Percentiles rank a stretch among this genome's conserved stretches.
Conservation (phyloP, 2,113 vertebrate species). For the Rhombomys opimus region DNA sequence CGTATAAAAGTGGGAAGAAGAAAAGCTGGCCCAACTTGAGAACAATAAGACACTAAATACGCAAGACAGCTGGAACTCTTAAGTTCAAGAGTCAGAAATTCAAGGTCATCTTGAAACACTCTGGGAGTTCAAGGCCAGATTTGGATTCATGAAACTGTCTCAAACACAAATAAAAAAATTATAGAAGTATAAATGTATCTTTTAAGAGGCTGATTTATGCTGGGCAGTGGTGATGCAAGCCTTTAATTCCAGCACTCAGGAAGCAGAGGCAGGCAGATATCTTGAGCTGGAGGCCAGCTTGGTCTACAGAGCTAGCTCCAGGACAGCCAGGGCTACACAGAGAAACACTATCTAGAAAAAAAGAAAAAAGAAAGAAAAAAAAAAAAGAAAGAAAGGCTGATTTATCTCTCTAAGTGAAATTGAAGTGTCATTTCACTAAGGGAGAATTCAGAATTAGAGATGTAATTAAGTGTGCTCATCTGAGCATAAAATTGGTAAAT, state of each 20-base stretch:
- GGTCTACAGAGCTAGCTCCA: neutral
- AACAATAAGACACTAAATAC: neutral
- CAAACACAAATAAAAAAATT: neutral
- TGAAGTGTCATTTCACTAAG: neutral
- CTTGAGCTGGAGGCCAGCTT: neutral
- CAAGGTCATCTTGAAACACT: neutral
- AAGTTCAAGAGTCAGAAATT: neutral
- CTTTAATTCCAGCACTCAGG: neutral
- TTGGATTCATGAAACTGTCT: neutral
- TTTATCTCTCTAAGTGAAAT: neutral
- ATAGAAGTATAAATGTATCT: neutral
- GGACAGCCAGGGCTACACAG: neutral
- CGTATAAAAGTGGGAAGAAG: neutral
- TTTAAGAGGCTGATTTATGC: neutral
- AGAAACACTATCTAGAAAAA: neutral
- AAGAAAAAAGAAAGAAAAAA: no score
- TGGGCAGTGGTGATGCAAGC: neutral
- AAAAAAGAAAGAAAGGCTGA: neutral
- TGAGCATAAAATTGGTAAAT: neutral
- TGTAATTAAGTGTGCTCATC: neutral
- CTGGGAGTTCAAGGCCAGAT: no score
- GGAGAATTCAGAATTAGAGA: neutral
- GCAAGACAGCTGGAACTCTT: neutral
- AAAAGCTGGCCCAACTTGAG: neutral
- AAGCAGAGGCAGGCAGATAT: neutral